Percentiles rank a stretch among this genome's conserved stretches.
Conservation (phyloP, 2,888 invertebrate species). For the Punctoribates punctum region DNA sequence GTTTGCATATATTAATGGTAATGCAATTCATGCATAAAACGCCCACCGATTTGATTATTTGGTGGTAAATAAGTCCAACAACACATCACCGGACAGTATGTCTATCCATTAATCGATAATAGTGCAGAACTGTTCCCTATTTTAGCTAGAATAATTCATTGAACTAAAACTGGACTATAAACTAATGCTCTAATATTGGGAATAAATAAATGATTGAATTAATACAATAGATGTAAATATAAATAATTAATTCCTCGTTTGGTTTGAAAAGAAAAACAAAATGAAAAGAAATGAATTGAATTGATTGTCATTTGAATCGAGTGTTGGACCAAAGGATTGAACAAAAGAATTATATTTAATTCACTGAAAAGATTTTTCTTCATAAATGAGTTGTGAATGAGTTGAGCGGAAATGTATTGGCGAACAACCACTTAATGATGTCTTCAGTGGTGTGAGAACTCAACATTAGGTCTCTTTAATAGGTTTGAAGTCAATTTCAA, state of each 20-base stretch:
- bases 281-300: too few relatives aligned
- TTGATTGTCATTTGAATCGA: too few relatives aligned
- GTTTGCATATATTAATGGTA: background rate
- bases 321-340: background rate
- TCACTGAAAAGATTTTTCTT: background rate
- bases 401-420: background rate
- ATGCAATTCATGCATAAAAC: slow-evolving; percentile 10
- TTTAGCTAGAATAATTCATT: too few relatives aligned
- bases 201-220: too few relatives aligned
- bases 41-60: background rate
- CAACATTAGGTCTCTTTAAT: background rate
- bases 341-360: background rate
- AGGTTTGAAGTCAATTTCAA: background rate
- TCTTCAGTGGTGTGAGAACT: background rate
- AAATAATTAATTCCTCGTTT: too few relatives aligned
- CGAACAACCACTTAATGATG: background rate
- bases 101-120: background rate
- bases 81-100: background rate
- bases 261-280: too few relatives aligned
- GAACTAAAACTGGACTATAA: too few relatives aligned
- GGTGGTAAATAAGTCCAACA: background rate
- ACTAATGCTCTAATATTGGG: too few relatives aligned
- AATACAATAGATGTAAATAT: too few relatives aligned
- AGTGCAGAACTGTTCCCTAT: background rate
- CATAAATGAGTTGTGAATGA: background rate